A percentile compares a stretch with the other conserved stretches of the same genome.
phyloP scores from a whole-genome alignment of 2,113 vertebrate species.

The Tragelaphus buxtoni region DNA sequence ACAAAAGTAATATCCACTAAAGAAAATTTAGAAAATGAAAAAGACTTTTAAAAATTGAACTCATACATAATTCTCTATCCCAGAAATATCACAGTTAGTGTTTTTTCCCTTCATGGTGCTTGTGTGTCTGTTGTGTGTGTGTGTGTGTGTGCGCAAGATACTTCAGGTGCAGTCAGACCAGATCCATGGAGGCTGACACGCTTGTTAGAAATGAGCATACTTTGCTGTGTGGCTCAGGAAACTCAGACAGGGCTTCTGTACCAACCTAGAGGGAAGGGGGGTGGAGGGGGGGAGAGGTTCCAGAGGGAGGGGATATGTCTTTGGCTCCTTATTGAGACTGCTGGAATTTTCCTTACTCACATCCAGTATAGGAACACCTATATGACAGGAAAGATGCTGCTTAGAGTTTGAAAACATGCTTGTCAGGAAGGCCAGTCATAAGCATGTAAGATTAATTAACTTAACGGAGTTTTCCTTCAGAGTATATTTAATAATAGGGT shows the following conservation, averaged over 20 bases:
- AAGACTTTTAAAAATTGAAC: not conserved
- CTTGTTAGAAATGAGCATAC: not conserved
- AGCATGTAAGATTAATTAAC: not conserved
- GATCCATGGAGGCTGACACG: not conserved
- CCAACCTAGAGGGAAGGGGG: not conserved
- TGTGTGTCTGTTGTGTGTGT: not conserved
- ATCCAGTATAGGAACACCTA: not conserved
- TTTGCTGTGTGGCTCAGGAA: not conserved
- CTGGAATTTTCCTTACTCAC: not conserved
- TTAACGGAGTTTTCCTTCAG: not conserved
- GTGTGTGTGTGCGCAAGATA: not conserved
- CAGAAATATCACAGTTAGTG: not conserved
- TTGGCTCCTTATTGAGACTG: not conserved
- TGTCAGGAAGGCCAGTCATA: not conserved
- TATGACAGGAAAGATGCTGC: not conserved
- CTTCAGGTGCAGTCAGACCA: not conserved
- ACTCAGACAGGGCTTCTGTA: not conserved
- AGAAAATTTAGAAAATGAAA: not conserved
- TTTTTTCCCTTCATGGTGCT: not conserved
- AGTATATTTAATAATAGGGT: not conserved
- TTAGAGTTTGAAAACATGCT: not conserved
- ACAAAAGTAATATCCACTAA: not conserved
- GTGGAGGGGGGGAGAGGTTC: not conserved
- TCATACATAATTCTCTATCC: not conserved
- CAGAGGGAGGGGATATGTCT: not conserved